Base-by-base conservation (phyloP, 2,797 vertebrate species). In the Acanthopagrus latus region DNA sequence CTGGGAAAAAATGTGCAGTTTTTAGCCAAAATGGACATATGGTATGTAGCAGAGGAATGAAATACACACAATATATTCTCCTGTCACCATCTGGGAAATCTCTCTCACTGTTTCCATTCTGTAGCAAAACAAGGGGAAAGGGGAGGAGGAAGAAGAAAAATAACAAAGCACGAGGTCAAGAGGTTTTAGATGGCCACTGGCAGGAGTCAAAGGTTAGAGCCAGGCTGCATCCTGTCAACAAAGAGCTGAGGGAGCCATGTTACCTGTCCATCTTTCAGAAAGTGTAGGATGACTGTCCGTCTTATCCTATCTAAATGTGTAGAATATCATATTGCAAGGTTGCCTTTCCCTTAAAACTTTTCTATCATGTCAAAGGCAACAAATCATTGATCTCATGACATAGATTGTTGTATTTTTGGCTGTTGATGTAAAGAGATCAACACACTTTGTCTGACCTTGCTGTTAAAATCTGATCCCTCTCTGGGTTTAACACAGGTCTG, bases 201-300 rank as follows among this genome's bases (percentile, higher is more conserved):
- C 78, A 76, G 41, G 27, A 68, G 78, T 85, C 78, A 88, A 85
- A 86, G 83, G 88, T 87, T 85, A 85, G 69, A 74, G 55, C 17
- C 23, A 58, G 82, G 64, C 70, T 66, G 77, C 71, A 84, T 82
- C 78, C 89, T 88, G 83, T 84, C 78, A 80, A 76, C 81, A 86
- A 69, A 84, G 55, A 80, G 38, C 66, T 41, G 27, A 25, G 47
- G 46, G 25, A 21, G 18, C 57, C 64, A 29, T 66, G 65, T 79
- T 62, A 71, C 81, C 63, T 77, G 17, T 17, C 17, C 56, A 68
- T 80, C 64, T 27, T 51, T 5, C 23, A 68, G 25, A 50, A 38
- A 47, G 72, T 16, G 6, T 27, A 12, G 27, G 12, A 60, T 17
- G 21, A 47, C 38, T 4, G 43, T 50, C 6, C 3, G 2, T 1